Percentiles rank a stretch among this genome's conserved stretches.
Conservation (phyloP, 37 sponge, comb jelly and placozoan genomes). For the Sycon ciliatum region DNA sequence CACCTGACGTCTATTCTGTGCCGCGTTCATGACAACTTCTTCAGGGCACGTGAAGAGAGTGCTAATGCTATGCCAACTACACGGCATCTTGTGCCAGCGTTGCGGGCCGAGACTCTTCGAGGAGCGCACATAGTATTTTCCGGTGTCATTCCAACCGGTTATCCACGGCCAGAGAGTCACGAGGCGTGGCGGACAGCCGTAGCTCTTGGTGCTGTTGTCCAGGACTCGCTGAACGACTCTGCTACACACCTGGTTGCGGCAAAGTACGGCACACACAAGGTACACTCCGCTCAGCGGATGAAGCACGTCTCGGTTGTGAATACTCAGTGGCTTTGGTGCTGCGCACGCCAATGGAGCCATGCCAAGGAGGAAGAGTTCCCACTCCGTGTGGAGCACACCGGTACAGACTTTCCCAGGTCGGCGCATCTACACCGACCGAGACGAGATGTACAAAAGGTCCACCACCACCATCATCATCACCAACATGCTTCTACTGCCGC, state of each 20-base stretch:
- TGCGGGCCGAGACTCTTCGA: slow-evolving; percentile 60
- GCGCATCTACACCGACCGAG: too few relatives aligned
- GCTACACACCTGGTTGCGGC: slow-evolving; percentile 92
- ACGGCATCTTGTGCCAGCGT: slow-evolving; percentile 31
- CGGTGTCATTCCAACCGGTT: slow-evolving; percentile 87
- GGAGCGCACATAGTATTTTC: slow-evolving; percentile 74
- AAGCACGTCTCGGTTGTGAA: slow-evolving; percentile 66
- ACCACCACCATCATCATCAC: too few relatives aligned
- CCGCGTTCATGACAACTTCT: slow-evolving; percentile 68
- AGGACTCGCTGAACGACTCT: slow-evolving; percentile 26
- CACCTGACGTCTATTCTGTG: slow-evolving; percentile 44
- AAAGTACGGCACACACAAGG: slow-evolving; percentile 70
- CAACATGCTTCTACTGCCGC: too few relatives aligned
- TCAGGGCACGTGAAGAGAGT: slow-evolving; percentile 20
- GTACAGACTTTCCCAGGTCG: too few relatives aligned
- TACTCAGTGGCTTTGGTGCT: slow-evolving; percentile 82
- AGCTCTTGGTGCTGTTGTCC: slow-evolving; percentile 76
- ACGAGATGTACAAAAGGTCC: too few relatives aligned
- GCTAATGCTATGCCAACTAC: not conserved
- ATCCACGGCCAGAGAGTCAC: slow-evolving; percentile 47
- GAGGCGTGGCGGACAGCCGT: slow-evolving; percentile 80
- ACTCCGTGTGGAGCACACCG: not conserved
- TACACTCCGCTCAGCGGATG: slow-evolving; percentile 60
- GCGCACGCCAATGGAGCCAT: slow-evolving; percentile 79
- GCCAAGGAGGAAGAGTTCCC: slow-evolving; percentile 54